Percentiles rank a stretch among this genome's conserved stretches.
Evolutionary conservation across 2,888 invertebrate species (phyloP).

Genomic region (Patella depressa): DNA sequence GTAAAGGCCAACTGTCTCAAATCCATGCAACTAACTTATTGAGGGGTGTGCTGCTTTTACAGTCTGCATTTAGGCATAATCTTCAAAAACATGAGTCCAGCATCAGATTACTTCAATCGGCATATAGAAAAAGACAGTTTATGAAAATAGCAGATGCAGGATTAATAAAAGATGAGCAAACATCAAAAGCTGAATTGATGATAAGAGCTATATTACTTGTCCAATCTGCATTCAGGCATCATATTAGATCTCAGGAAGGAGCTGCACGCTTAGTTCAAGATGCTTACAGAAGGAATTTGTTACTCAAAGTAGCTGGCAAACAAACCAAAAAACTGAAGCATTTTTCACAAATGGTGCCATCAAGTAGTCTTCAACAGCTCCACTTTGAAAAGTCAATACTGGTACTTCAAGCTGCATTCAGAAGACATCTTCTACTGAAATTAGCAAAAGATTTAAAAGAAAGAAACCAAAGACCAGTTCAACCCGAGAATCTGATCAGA

Average conservation of each 20-base stretch:
- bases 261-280: not conserved
- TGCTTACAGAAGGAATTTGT: not conserved
- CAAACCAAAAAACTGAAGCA: too few relatives aligned
- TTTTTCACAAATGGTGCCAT: too few relatives aligned
- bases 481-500: not conserved
- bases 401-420: not conserved
- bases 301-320: not conserved
- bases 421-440: not conserved
- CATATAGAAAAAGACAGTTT: not conserved
- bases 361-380: too few relatives aligned
- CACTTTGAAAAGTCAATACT: not conserved
- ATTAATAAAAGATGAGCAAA: not conserved
- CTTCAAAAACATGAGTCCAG: not conserved
- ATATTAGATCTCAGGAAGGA: not conserved
- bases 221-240: not conserved
- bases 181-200: not conserved
- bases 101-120: not conserved
- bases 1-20: not conserved
- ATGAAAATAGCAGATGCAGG: not conserved
- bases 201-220: not conserved
- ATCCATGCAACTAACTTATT: not conserved
- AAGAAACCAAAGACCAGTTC: not conserved
- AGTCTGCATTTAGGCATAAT: not conserved
- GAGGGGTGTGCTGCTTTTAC: not conserved
- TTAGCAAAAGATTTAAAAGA: not conserved